Evolutionary conservation across 2,113 vertebrate species (phyloP).

Genomic region (Scolopax mira): DNA sequence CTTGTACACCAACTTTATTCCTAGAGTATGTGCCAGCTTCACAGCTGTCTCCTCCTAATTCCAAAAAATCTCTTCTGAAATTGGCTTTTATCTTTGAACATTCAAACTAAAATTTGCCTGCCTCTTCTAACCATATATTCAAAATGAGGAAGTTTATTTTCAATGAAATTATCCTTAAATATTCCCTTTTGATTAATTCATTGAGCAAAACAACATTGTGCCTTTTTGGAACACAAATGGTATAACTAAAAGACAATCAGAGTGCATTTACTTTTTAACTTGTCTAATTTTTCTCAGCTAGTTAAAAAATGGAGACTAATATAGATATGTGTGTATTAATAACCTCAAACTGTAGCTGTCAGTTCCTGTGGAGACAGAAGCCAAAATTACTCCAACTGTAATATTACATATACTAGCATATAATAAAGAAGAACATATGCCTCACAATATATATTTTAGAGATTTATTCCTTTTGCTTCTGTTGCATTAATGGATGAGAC

Average conservation of each 20-base stretch:
- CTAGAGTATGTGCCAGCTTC: conserved; percentile 18
- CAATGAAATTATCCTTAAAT: neutral
- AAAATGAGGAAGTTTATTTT: conserved; percentile 12
- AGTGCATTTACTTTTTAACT: neutral
- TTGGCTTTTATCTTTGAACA: conserved; percentile 1
- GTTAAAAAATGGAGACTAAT: neutral
- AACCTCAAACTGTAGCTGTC: neutral
- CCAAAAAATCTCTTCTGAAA: conserved; percentile 13
- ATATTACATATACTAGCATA: neutral
- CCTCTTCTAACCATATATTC: neutral
- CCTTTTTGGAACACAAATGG: neutral
- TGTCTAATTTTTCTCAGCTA: neutral
- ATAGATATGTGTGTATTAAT: neutral
- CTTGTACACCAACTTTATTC: conserved; percentile 26
- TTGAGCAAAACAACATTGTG: neutral
- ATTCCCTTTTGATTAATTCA: conserved; percentile 19
- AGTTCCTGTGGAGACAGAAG: neutral
- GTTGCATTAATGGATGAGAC: neutral
- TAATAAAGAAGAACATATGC: neutral
- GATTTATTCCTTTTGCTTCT: neutral
- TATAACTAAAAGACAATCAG: neutral
- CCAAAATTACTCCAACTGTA: neutral
- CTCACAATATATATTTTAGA: neutral
- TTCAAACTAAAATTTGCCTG: conserved; percentile 11
- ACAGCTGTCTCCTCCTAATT: conserved; percentile 16